Evolutionary conservation across 1,140 invertebrate genomes (phyloP).

Genomic region (Vanessa tameamea): DNA sequence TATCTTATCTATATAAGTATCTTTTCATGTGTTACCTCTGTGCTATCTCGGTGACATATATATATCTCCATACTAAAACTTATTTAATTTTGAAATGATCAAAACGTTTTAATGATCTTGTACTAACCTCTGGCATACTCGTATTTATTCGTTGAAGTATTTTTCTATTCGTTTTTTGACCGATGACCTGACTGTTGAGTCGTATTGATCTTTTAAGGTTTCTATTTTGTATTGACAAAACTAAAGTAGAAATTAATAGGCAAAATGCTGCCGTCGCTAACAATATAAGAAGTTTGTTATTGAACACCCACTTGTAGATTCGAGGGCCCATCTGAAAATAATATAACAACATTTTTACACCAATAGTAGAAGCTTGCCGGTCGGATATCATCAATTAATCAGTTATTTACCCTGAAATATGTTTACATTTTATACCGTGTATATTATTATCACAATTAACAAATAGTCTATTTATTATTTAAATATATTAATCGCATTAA

Average conservation of each 20-base stretch:
- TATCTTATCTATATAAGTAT: too few relatives aligned
- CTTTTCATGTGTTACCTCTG: too few relatives aligned
- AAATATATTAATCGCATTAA: too few relatives aligned
- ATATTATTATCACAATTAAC: too few relatives aligned
- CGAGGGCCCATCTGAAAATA: slow-evolving; percentile 41
- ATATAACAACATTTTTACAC: neutral
- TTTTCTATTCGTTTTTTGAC: neutral
- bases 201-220: slow-evolving; percentile 17
- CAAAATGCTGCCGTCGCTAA: slow-evolving; percentile 51
- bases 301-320: slow-evolving; percentile 45
- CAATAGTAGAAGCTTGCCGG: too few relatives aligned
- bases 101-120: neutral
- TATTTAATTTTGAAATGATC: neutral
- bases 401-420: too few relatives aligned
- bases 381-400: too few relatives aligned
- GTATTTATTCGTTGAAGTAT: neutral
- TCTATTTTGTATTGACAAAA: slow-evolving; percentile 29
- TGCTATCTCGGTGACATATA: too few relatives aligned
- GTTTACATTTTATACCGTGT: too few relatives aligned
- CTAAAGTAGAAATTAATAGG: slow-evolving; percentile 64
- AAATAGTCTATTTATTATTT: too few relatives aligned
- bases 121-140: slow-evolving; percentile 18
- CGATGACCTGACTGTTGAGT: neutral
- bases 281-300: slow-evolving; percentile 56
- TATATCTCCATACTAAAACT: neutral